Base-by-base conservation (phyloP, 2,113 vertebrate species). In the Prionailurus viverrinus region DNA sequence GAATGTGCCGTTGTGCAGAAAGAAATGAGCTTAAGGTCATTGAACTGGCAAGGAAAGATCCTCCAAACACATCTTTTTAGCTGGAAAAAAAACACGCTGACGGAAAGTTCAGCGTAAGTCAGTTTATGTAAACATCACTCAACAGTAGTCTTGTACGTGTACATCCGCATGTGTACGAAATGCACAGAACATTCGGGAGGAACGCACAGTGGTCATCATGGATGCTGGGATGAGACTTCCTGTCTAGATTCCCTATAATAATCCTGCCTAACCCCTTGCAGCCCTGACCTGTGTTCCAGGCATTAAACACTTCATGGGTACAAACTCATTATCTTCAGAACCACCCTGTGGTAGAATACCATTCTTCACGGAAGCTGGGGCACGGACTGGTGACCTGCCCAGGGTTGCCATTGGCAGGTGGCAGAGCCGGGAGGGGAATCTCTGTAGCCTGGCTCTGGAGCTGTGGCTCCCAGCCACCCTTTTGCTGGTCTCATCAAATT, bases 381-480 rank as follows among this genome's bases (percentile, higher is more conserved):
- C 66, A 25, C 36, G 33, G 66, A 41, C 53, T 41, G 41, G 58
- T 36, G 13, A 80, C 51, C 48, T 65, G 87, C 33, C 39, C 41
- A 9, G 0, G n/a, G 76, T 12, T 31, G n/a, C 29, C 0, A 0
- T n/a, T 27, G 53, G 65, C 66, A 73, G 69, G 84, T 39, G 36
- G 21, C 55, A 41, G 80, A 69, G 68, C 53, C 16, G 16, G 41
- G 9, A 3, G 3, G 2, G 36, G 39, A 31, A 25, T 66, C 53
- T 36, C 19, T 29, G 13, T 33, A 45, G 58, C 84, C 69, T 10
- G 10, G 13, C 18, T 45, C 39, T 66, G 3, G 86, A 25, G 41
- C 39, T 16, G 58, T 7, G 45, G 14, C 66, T 63, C 27, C 27
- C 0, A 25, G 31, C n/a, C 23, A 6, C 33, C 3, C 10, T 55